Conservation (phyloP, 2,888 invertebrate genomes). For the Rotaria magnacalcarata region DNA sequence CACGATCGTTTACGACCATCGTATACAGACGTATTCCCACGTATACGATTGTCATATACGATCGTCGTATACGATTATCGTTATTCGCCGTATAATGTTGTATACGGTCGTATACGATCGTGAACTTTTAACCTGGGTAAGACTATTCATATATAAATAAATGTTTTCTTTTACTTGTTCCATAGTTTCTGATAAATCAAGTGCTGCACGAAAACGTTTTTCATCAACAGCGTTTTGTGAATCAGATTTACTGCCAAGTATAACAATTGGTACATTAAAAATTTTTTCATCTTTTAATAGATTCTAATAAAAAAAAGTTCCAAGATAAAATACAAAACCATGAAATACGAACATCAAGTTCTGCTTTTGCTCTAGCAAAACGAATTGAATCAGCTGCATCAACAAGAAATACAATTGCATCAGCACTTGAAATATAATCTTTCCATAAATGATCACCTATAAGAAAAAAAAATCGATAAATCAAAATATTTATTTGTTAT, state of each 20-base stretch:
- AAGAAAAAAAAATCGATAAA: background rate
- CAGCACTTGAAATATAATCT: constrained; percentile 98
- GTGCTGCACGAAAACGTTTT: constrained; percentile 86
- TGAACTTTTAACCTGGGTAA: too few species aligned
- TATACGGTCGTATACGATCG: too few species aligned
- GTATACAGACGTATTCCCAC: too few species aligned
- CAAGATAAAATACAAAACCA: constrained; percentile 33
- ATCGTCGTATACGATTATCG: too few species aligned
- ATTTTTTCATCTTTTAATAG: constrained; percentile 84
- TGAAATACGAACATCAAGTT: constrained; percentile 58
- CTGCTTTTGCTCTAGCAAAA: constrained; percentile 79
- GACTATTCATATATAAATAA: constrained; percentile 28
- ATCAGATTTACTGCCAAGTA: constrained; percentile 99
- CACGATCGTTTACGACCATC: too few species aligned
- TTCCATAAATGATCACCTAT: constrained; percentile 92
- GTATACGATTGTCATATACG: too few species aligned
- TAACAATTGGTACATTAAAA: constrained; percentile 88
- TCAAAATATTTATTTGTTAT: background rate
- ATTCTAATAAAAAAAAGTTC: constrained; percentile 66
- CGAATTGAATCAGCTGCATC: too few species aligned
- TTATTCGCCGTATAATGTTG: too few species aligned
- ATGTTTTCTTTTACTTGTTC: constrained; percentile 74
- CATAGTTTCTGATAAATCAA: constrained; percentile 88
- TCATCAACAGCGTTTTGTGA: constrained; percentile 91
- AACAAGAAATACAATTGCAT: constrained; percentile 98